Conservation (phyloP, 1,140 invertebrate genomes). For the Chironomus striatipennis region DNA sequence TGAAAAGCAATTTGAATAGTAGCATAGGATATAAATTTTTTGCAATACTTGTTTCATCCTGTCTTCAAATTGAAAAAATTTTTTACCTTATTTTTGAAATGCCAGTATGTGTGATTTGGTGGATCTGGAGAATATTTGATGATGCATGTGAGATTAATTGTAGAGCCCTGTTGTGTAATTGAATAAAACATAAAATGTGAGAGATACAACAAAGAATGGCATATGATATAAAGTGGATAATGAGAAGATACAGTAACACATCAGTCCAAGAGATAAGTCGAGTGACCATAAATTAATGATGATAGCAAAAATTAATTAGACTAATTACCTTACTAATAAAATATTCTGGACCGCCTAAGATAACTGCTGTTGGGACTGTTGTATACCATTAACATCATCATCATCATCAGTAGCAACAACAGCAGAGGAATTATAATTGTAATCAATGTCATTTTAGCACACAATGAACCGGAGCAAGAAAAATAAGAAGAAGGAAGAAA, state of each 20-base stretch:
- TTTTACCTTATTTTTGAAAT: constrained; percentile 9
- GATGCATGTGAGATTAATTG: constrained; percentile 83
- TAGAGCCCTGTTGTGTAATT: constrained; percentile 61
- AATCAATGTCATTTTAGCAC: background rate
- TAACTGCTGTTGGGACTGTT: constrained; percentile 76
- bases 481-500: background rate
- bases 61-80: background rate
- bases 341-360: constrained; percentile 76
- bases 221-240: background rate
- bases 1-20: background rate
- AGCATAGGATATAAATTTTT: background rate
- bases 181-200: background rate
- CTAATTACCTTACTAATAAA: constrained; percentile 48
- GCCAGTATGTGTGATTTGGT: background rate
- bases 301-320: background rate
- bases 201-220: background rate
- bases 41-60: background rate
- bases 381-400: constrained; percentile 25
- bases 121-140: constrained; percentile 50
- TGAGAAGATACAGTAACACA: background rate
- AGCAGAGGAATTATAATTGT: background rate
- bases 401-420: background rate
- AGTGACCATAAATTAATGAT: background rate
- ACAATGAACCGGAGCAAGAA: background rate
- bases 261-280: background rate